A percentile compares a stretch with the other conserved stretches of the same genome.
Conservation (phyloP, 2,797 vertebrate species). For the Bradypus variegatus region DNA sequence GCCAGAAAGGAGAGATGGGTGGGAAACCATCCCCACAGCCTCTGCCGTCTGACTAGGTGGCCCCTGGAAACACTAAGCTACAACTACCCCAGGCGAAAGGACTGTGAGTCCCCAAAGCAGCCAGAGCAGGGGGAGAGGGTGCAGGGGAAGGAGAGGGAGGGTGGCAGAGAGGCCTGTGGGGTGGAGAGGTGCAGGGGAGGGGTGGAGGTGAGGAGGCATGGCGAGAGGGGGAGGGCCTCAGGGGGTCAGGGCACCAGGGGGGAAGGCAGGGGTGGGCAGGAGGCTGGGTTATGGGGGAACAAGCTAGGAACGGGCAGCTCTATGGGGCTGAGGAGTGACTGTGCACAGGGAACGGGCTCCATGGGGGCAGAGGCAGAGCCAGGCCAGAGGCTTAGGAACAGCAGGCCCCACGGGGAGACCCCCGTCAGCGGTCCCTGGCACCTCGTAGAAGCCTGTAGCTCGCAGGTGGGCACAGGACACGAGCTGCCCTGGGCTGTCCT, state of each 20-base stretch:
- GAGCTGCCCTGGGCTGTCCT: background rate
- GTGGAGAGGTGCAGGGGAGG: background rate
- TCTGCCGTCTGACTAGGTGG: background rate
- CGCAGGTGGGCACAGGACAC: background rate
- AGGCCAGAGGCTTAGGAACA: background rate
- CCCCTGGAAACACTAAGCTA: background rate
- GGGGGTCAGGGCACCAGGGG: background rate
- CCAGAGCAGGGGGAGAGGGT: slow-evolving; percentile 47
- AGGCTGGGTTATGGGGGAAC: background rate
- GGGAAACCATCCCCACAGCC: background rate
- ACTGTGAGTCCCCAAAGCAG: slow-evolving; percentile 68
- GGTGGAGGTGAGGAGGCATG: too few species aligned
- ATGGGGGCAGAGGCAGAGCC: too few species aligned
- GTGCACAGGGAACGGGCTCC: too few species aligned
- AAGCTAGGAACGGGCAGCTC: background rate
- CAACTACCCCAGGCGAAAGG: background rate
- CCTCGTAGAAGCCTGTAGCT: background rate
- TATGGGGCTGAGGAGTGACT: too few species aligned
- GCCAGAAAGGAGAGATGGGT: background rate
- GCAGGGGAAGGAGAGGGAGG: background rate
- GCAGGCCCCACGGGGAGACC: background rate
- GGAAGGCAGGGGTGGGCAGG: too few species aligned
- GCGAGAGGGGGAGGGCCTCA: background rate
- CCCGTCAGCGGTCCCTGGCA: background rate
- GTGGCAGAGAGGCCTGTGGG: too few species aligned